phyloP scores from a whole-genome alignment of 2,888 invertebrate species.

The Lochmaea crataegi region DNA sequence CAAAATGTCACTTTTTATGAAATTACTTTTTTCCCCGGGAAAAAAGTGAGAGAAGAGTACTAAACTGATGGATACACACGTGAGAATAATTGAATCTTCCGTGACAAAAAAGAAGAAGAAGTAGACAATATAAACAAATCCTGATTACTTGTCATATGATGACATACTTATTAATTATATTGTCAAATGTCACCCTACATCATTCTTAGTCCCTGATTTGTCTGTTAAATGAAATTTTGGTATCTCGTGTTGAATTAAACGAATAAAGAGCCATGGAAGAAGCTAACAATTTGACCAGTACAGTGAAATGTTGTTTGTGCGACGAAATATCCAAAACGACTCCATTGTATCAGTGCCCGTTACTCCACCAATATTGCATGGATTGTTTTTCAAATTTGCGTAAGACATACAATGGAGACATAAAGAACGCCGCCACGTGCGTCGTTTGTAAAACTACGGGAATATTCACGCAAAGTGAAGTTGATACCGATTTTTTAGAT shows the following conservation, averaged over 20 bases:
- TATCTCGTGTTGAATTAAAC: constrained; percentile 42
- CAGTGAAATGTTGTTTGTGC: constrained; percentile 56
- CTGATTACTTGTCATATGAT: not conserved
- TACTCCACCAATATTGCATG: constrained; percentile 58
- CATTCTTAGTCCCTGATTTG: constrained; percentile 16
- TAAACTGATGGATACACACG: too few relatives aligned
- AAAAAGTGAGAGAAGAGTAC: too few relatives aligned
- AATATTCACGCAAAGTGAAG: constrained; percentile 48
- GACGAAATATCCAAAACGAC: constrained; percentile 56
- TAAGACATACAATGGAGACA: constrained; percentile 48
- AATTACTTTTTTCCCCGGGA: too few relatives aligned
- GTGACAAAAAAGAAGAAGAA: not conserved
- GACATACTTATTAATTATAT: not conserved
- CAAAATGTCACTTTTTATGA: too few relatives aligned
- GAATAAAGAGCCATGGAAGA: constrained; percentile 47
- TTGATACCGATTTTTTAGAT: constrained; percentile 53
- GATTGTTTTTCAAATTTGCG: constrained; percentile 56
- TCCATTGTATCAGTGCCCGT: constrained; percentile 58
- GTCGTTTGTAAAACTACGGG: constrained; percentile 49
- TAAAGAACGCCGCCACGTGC: constrained; percentile 50
- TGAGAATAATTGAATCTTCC: too few relatives aligned
- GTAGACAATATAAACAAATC: not conserved
- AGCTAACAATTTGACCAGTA: constrained; percentile 45
- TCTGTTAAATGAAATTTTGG: constrained; percentile 47
- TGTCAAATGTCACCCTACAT: constrained; percentile 23